A percentile compares a stretch with the other conserved stretches of the same genome.
These are phyloP conservation scores for Hippocampus comes DNA, from an alignment of 2,113 vertebrate species.

Conservation along the genomic window DNA sequence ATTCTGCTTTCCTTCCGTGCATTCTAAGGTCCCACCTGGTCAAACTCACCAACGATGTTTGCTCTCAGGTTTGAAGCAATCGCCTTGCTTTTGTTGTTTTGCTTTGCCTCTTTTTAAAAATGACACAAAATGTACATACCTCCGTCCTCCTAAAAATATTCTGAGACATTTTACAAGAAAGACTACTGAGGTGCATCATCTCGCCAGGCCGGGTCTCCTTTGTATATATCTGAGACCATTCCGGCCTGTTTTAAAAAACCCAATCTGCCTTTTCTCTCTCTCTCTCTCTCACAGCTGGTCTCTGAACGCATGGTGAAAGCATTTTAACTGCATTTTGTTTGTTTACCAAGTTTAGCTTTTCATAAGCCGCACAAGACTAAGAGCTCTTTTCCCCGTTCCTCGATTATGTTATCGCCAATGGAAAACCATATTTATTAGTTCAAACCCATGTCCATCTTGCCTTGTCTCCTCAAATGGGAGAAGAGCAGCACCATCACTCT, in stretches of 20 bases:
- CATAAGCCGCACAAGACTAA: slow-evolving; percentile 13
- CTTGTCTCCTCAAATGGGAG: neutral
- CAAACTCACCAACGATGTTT: slow-evolving; percentile 47
- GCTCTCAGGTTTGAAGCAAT: slow-evolving; percentile 54
- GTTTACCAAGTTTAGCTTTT: slow-evolving; percentile 14
- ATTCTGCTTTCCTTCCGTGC: slow-evolving; percentile 10
- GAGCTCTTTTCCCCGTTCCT: slow-evolving; percentile 13
- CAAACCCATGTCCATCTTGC: slow-evolving; percentile 21
- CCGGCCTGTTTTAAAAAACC: slow-evolving; percentile 24
- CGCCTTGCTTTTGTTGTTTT: slow-evolving; percentile 13
- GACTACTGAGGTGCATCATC: slow-evolving; percentile 63
- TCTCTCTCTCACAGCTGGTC: slow-evolving; percentile 1
- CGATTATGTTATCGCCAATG: neutral
- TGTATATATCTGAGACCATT: slow-evolving; percentile 18
- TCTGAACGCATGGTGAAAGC: slow-evolving; percentile 25
- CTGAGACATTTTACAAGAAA: slow-evolving; percentile 31
- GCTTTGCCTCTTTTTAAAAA: slow-evolving; percentile 13
- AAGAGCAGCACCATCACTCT: neutral
- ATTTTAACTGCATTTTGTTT: slow-evolving; percentile 21
- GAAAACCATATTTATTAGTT: slow-evolving; percentile 4
- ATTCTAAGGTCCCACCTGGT: slow-evolving; percentile 30
- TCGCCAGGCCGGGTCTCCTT: slow-evolving; percentile 30
- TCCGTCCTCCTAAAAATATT: slow-evolving; percentile 22
- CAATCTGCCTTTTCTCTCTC: slow-evolving; percentile 18
- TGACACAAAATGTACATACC: slow-evolving; percentile 38